Evolutionary conservation across 2,113 vertebrate species (phyloP).

Genomic region (Platycercus adscitus): DNA sequence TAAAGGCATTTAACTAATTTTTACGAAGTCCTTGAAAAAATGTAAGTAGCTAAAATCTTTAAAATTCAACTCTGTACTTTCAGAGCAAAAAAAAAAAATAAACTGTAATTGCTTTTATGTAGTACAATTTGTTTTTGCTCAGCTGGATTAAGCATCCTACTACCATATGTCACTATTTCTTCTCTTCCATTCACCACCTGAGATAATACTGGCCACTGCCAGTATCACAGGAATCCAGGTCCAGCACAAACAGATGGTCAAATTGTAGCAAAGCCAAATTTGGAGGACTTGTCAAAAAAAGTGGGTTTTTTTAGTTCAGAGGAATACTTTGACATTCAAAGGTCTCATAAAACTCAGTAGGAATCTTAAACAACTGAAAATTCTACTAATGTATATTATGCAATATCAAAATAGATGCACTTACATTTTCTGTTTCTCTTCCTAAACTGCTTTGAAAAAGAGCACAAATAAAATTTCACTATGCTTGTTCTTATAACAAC

Average conservation of each 20-base stretch:
- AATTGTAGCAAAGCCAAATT: constrained; percentile 57
- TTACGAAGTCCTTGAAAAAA: not conserved
- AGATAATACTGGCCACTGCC: constrained; percentile 58
- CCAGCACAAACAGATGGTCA: constrained; percentile 68
- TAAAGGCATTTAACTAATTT: not conserved
- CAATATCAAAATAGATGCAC: not conserved
- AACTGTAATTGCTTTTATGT: constrained; percentile 55
- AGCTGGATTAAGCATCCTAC: constrained; percentile 31
- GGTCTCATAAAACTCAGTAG: not conserved
- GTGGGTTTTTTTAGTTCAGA: not conserved
- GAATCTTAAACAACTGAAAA: not conserved
- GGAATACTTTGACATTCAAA: constrained; percentile 24
- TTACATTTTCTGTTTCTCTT: not conserved
- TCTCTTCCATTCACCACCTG: constrained; percentile 67
- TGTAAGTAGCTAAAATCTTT: not conserved
- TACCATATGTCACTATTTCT: constrained; percentile 69
- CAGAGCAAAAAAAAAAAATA: not conserved
- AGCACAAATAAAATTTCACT: not conserved
- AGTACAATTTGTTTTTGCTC: constrained; percentile 29
- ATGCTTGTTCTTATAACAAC: not conserved
- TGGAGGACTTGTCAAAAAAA: not conserved
- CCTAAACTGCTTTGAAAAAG: not conserved
- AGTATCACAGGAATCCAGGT: constrained; percentile 41
- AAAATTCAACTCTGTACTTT: not conserved
- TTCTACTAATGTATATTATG: not conserved